Evolutionary conservation across 2,113 vertebrate genomes (phyloP).

Genomic region (Astur gentilis): DNA sequence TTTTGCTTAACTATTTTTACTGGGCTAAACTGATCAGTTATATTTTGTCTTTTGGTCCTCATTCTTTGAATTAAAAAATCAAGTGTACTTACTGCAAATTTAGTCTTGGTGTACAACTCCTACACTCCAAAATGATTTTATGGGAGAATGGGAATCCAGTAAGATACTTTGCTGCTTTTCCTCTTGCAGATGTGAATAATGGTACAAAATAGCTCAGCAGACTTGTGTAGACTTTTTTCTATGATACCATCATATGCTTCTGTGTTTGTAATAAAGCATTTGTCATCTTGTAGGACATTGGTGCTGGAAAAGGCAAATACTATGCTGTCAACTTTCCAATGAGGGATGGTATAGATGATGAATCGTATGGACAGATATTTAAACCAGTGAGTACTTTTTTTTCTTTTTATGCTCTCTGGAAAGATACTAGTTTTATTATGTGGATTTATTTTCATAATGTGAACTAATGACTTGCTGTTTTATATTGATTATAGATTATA

Average conservation of each 20-base stretch:
- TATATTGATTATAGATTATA: slow-evolving; percentile 72
- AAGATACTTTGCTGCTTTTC: not conserved
- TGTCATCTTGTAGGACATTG: slow-evolving; percentile 81
- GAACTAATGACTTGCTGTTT: not conserved
- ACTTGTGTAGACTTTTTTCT: not conserved
- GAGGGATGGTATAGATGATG: slow-evolving; percentile 86
- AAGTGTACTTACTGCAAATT: not conserved
- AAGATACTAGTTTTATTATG: not conserved
- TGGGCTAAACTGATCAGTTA: not conserved
- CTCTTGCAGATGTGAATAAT: not conserved
- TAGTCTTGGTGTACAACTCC: not conserved
- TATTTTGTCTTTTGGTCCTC: not conserved
- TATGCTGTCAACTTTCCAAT: slow-evolving; percentile 86
- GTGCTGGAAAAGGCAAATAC: slow-evolving; percentile 90
- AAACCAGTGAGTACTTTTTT: slow-evolving; percentile 75
- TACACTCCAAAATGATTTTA: not conserved
- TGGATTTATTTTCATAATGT: not conserved
- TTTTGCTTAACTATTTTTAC: not conserved
- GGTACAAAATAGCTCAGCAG: not conserved
- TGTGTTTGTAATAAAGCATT: not conserved
- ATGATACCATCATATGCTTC: not conserved
- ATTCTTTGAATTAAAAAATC: not conserved
- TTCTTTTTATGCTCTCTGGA: not conserved
- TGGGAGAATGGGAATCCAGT: not conserved
- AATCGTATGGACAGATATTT: slow-evolving; percentile 83